Base-by-base conservation (phyloP, 2,113 vertebrate genomes). In the Nothocercus julius region DNA sequence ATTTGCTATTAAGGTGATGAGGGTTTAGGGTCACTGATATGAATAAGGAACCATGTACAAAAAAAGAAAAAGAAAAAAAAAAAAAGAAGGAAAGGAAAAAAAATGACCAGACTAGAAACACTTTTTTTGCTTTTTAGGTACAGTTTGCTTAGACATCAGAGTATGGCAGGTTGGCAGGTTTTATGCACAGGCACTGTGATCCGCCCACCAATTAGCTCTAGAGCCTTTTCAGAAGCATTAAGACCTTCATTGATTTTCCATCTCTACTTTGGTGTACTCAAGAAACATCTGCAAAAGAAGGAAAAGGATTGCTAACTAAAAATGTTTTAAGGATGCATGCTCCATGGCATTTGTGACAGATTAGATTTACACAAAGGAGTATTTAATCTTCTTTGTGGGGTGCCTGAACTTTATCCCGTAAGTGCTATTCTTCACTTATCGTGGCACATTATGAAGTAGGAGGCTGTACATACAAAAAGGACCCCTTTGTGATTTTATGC, bases 391-490 rank as follows among this genome's bases (percentile, higher is more conserved):
- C 53, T 81, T 61, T 72, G 12, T 3, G 6, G 22, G 9, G 40
- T 79, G 42, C 61, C 40, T 34, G 36, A 76, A 47, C n/a, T 92
- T 84, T 73, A 67, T 56, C 51, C 44, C 5, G 1, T 81, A 92
- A 93, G 36, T 96, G 69, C 77, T 79, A 87, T 93, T 94, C 88
- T 85, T 96, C 92, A 94, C 13, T 82, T 82, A 27, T 74, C 7
- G 82, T 89, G 74, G 24, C 86, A 95, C 58, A 76, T 74, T 24
- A 27, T 30, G 40, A 72, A 4, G 16, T 40, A 66, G 30, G 22
- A 87, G 25, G 51, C 20, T 79, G 30, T 47, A 69, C 13, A 20
- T 47, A 75, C 77, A 27, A 70, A 85, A 58, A 82, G 4, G 34
- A 58, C 56, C 8, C 44, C 20, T 84, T 79, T 20, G 17, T 87